Evolutionary conservation across 2,888 invertebrate species (phyloP), one percentile per base, ranked within the genome.

Genomic region (Drosophila kanekoi): DNA sequence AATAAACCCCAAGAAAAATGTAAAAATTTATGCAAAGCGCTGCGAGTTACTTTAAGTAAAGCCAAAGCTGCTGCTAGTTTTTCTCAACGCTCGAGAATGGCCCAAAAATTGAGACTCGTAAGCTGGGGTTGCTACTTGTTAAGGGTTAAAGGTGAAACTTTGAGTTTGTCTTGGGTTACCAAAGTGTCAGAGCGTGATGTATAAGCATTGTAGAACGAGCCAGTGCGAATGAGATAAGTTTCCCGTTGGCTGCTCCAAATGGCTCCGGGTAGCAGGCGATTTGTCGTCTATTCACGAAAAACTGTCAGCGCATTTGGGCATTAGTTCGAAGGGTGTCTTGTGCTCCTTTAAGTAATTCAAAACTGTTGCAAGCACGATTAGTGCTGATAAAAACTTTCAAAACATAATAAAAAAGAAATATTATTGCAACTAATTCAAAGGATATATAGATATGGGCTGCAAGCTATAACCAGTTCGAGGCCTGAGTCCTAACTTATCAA

Each of bases 1-100:
- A 35, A 65, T 56, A 69, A 64, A 14, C 14, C 49, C 44, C 14
- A 51, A 52, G 51, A 45, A 68, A 62, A 58, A 60, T 63, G 63
- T 64, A 52, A 64, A 82, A 84, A 84, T 86, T 88, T 84, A 88
- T 84, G 88, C 88, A 84, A 84, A 84, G 88, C 83, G 76, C 86
- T 65, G 72, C 62, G 80, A 86, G 83, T 86, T 84, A 88, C 83
- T 84, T 84, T 80, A 84, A 84, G 81, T 70, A 78, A 84, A 78
- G 78, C 81, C 81, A 80, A 83, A 83, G 77, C 78, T 65, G 48
- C 38, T 70, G 54, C 66, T 77, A 58, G 65, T 77, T 79, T 62
- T 66, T 51, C 58, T 60, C 35, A 47, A 47, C 53, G 49, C 56
- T 45, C 43, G 14, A 37, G 68, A 71, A 72, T 67, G 68, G 68